Base-by-base conservation (phyloP, 2,888 invertebrate species). In the Idaea straminata region DNA sequence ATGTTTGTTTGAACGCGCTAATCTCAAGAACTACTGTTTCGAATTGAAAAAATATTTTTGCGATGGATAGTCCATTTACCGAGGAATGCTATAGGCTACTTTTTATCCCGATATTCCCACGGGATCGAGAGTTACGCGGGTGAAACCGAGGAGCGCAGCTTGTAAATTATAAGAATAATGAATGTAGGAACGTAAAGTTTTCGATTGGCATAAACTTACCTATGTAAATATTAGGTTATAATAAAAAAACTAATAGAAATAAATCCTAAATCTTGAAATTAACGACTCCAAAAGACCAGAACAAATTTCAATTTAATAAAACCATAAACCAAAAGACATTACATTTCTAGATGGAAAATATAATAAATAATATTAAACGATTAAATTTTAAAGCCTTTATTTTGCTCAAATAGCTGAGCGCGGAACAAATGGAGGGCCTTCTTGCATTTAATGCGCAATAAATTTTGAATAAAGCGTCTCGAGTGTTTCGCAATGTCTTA, bases 11-110 rank as follows among this genome's bases (percentile, higher is more conserved):
- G 36, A 36, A 36, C 64, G 72, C 68, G 70, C 76, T 71, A 72
- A 66, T 74, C 76, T 65, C 61, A 63, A 15, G 63, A 71, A 62
- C 65, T 66, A 62, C 60, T 34, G 35, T 62, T 73, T 70, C 62
- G 62, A n/a, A n/a, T n/a, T n/a, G n/a, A n/a, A n/a, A n/a, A n/a
- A n/a, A n/a, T n/a, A n/a, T n/a, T n/a, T n/a, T n/a, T n/a, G n/a
- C n/a, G n/a, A n/a, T n/a, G n/a, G n/a, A n/a, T n/a, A n/a, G n/a
- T n/a, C n/a, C n/a, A 70, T 72, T 64, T 64, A 5, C 59, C 36
- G 36, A 36, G 36, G 36, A 36, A 36, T 5, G 36, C 6, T 63
- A 57, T 62, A 64, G 69, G n/a, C n/a, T n/a, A 64, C 69, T 36
- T 36, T 36, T 36, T 5, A 36, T 36, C 36, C 36, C 36, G 36